Base-by-base conservation (phyloP, 2,113 vertebrate genomes). In the Dicaeum eximium region DNA sequence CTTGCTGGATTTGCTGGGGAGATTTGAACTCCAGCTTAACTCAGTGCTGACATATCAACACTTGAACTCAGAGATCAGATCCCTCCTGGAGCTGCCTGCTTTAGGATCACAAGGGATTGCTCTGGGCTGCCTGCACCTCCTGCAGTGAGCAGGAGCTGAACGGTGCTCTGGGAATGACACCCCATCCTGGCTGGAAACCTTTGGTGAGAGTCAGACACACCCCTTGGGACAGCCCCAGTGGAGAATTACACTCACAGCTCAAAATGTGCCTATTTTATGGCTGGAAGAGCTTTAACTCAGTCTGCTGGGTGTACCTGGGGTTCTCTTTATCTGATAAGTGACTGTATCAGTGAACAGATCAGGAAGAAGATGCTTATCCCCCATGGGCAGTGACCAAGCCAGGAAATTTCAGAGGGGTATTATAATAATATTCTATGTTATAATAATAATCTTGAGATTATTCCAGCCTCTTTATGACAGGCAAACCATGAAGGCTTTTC, bases 1-100 rank as follows among this genome's bases (percentile, higher is more conserved):
- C 78, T 90, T 3, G 38, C 47, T 95, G 85, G 50, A 40, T 95
- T 92, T 92, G 78, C 88, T 48, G n/a, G 92, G 84, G 37, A 58
- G 84, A 15, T 37, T 78, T 30, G 62, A 70, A 48, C 47, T 79
- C 42, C 85, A 53, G 57, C 42, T 91, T 58, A 58, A 65, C 75
- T 85, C 71, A 22, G 10, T 3, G 78, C 84, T 66, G 80, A 85
- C 24, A 2, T 50, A 85, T 28, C 62, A 31, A 48, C 40, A 22
- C 37, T 42, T 13, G 38, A 73, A 27, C 60, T 37, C 66, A 40
- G 84, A 75, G 84, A 65, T 24, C 30, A 57, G 57, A 61, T 75
- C 42, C 51, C 70, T 84, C 53, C 72, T 62, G 13, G 48, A 79
- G 53, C 28, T 79, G 57, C 27, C 77, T 87, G 1, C 30, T 85